A percentile compares a stretch with the other conserved stretches of the same genome.
phyloP scores from a whole-genome alignment of 2,888 invertebrate species.

The Pandemis corylana region DNA sequence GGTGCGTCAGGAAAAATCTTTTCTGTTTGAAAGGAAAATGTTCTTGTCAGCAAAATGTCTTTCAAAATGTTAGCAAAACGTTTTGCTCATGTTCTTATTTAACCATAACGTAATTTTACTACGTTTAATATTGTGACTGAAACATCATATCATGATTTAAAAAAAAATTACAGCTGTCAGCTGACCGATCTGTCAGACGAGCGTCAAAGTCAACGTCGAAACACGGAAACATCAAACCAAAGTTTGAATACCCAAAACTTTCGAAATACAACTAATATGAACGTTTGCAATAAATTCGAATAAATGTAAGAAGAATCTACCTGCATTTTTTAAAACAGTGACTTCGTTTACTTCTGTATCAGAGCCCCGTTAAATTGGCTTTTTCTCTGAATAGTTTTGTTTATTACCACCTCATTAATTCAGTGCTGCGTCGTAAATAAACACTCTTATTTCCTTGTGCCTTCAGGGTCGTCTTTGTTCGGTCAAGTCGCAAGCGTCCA shows the following conservation, averaged over 20 bases:
- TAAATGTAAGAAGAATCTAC: constrained; percentile 7
- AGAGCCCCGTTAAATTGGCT: neutral
- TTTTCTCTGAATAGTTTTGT: constrained; percentile 41
- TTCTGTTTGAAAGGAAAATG: constrained; percentile 16
- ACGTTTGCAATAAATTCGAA: neutral
- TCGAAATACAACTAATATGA: neutral
- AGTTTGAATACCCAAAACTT: constrained; percentile 25
- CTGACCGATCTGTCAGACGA: neutral
- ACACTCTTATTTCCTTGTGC: constrained; percentile 56
- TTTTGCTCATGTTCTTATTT: neutral
- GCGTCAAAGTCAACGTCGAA: neutral
- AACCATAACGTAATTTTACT: neutral
- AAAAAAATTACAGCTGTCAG: constrained; percentile 2
- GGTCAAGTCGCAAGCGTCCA: constrained; percentile 24
- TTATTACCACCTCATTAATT: constrained; percentile 44
- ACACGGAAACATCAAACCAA: constrained; percentile 31
- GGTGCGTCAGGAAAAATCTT: constrained; percentile 24
- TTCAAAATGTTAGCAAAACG: constrained; percentile 8
- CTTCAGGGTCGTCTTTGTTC: constrained; percentile 61
- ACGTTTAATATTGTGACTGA: neutral
- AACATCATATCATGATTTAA: neutral
- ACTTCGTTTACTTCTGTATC: neutral
- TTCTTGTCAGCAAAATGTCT: constrained; percentile 1
- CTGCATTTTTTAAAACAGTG: neutral
- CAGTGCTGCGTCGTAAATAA: constrained; percentile 46